Conservation (phyloP, 2,113 vertebrate genomes). For the Pseudopodoces humilis region DNA sequence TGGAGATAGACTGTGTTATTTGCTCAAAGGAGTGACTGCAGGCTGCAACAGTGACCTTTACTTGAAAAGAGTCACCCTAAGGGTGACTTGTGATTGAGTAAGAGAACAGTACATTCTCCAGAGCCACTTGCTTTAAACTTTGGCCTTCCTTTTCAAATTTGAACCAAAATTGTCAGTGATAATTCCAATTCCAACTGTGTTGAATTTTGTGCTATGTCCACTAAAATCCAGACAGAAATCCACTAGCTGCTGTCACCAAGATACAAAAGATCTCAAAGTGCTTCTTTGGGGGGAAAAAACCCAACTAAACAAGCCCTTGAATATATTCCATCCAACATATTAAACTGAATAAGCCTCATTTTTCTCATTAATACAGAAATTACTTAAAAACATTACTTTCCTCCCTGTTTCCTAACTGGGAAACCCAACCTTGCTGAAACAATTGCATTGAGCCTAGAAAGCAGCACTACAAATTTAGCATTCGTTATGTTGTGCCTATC, state of each 20-base stretch:
- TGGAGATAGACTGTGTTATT: neutral
- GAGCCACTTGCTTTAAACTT: neutral
- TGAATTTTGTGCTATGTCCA: neutral
- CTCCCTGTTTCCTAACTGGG: neutral
- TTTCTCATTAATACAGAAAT: neutral
- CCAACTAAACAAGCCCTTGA: neutral
- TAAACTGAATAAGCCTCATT: neutral
- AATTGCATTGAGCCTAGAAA: neutral
- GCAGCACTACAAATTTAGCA: neutral
- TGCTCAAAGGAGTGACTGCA: neutral
- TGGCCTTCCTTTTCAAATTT: neutral
- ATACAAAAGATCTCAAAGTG: neutral
- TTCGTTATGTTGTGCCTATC: neutral
- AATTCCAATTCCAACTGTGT: neutral
- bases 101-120: neutral
- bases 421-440: neutral
- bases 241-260: neutral
- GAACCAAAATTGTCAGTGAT: neutral
- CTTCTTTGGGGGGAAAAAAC: neutral
- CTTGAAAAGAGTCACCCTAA: neutral
- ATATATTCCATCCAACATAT: constrained; percentile 14
- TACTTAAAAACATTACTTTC: neutral
- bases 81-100: neutral
- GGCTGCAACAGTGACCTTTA: neutral
- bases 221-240: neutral